Conservation (phyloP, 2,113 vertebrate genomes). For the Egretta garzetta region DNA sequence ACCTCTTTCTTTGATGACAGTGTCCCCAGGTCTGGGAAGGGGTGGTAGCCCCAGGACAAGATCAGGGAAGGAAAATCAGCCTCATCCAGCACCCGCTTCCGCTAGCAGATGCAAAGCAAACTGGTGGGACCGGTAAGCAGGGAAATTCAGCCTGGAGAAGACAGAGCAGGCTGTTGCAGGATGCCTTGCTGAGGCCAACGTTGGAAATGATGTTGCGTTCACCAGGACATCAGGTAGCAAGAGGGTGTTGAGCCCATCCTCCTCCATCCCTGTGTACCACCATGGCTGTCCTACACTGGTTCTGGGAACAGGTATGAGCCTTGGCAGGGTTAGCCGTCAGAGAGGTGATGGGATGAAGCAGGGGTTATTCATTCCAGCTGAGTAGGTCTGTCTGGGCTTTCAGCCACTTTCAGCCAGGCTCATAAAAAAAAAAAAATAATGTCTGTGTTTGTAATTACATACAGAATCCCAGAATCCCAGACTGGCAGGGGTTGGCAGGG, state of each 20-base stretch:
- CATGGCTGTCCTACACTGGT: background rate
- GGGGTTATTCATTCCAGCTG: background rate
- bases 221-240: background rate
- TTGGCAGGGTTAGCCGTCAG: background rate
- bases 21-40: background rate
- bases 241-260: no score
- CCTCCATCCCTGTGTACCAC: background rate
- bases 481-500: no score
- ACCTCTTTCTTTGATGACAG: background rate
- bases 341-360: background rate
- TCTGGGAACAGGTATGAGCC: background rate
- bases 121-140: background rate
- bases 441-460: background rate
- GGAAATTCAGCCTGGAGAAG: background rate
- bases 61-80: background rate
- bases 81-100: background rate
- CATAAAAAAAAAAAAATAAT: background rate
- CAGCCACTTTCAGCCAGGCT: background rate
- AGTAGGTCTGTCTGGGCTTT: background rate
- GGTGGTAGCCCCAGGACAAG: background rate
- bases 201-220: background rate
- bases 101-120: background rate
- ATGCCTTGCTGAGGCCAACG: background rate
- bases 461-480: no score
- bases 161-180: background rate